Base-by-base conservation (phyloP, 2,797 vertebrate species). In the Enoplosus armatus region DNA sequence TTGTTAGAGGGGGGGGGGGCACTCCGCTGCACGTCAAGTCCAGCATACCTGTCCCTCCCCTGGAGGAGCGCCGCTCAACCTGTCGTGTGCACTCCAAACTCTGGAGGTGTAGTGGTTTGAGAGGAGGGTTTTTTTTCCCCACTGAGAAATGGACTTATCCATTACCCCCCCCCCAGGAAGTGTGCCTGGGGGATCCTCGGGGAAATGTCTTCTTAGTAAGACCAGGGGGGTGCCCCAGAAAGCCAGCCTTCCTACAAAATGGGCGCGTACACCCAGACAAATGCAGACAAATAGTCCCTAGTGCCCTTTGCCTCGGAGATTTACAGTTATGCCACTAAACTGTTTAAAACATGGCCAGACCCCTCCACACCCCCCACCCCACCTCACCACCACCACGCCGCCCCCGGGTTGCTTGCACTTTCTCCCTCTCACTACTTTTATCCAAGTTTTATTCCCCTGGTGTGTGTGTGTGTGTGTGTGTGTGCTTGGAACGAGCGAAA, bases 401-500 rank as follows among this genome's bases (percentile, higher is more conserved):
- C 5, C 39, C 4, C 11, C 39, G 1, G 5, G 27, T 37, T 58
- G 31, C 3, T 45, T 76, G 16, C 16, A 55, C 24, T 70, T 48
- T 63, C 50, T 55, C n/a, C 29, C 20, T 33, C 48, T 27, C 24
- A 9, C 26, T 53, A 41, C 11, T 48, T 66, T 68, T 29, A 63
- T 72, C 58, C n/a, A 69, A 24, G 14, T 43, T 54, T n/a, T 9
- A 54, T 47, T 72, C 33, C 56, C 50, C 24, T 12, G 6, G 8
- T 55, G 24, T 59, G 55, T 67, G 62, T 77, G 67, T 66, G 59
- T 65, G 29, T 77, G 39, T n/a, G n/a, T n/a, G 47, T 58, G 50
- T 12, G 12, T n/a, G 47, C 41, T 66, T 69, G 61, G 62, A 43
- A 70, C 1, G 6, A 72, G 56, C 5, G 39, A 68, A 78, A 75